Base-by-base conservation (phyloP, 2,797 vertebrate species). In the Sternarchorhynchus goeldii region DNA sequence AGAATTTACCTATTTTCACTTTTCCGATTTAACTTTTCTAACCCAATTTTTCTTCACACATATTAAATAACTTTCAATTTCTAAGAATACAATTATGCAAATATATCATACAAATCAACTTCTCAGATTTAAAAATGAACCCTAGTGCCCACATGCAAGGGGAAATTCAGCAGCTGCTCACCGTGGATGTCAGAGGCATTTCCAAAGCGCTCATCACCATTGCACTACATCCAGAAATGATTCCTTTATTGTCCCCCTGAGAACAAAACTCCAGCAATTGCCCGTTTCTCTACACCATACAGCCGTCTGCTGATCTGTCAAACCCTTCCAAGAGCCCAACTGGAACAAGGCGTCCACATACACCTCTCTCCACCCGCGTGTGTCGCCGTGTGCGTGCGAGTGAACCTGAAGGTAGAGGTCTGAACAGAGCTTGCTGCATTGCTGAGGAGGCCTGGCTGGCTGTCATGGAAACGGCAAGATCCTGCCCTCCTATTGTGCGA, bases 401-500 rank as follows among this genome's bases (percentile, higher is more conserved):
- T 75, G 74, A 79, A 76, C 81, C 81, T 82, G 73, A 77, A 82
- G 77, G 81, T 76, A 68, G 75, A 57, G 57, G 56, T 68, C 80
- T 81, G 75, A 82, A 50, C 76, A 53, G 62, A 83, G 81, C 59
- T 34, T 69, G 69, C 71, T 81, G 80, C 83, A 84, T 84, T 82
- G 74, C 80, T 82, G 70, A 77, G 63, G 77, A 80, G 80, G 83
- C 70, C 74, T 79, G 80, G 65, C 69, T 6, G 77, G 83, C 60
- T 70, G 83, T 79, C 83, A 84, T 80, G 76, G 80, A 59, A 80
- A 80, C 83, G 56, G 76, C 67, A 77, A 68, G 76, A 80, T 77
- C 73, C 83, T 74, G 80, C 83, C 83, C 80, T 81, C 80, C 83
- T 70, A 84, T 84, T 84, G 83, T 84, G 65, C 31, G 80, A 79